A percentile compares a stretch with the other conserved stretches of the same genome.
These are phyloP conservation scores for Archocentrus centrarchus DNA, from an alignment of 2,113 vertebrate genomes.

Conservation along the genomic window DNA sequence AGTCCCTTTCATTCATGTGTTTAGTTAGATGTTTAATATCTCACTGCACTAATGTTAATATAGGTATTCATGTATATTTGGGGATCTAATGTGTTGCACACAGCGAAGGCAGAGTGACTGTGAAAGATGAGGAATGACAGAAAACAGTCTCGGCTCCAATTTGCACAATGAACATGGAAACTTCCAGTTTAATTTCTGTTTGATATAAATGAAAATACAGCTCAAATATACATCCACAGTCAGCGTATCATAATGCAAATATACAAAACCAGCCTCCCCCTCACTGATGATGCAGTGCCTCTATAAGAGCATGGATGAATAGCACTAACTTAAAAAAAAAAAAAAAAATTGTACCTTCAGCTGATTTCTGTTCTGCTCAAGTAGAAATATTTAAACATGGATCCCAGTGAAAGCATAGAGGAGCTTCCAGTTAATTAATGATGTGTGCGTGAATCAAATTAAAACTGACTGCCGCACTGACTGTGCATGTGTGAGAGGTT, in stretches of 20 bases:
- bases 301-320: not conserved
- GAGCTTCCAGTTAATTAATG: constrained; percentile 48
- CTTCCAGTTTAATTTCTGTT: not conserved
- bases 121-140: not conserved
- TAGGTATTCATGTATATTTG: constrained; percentile 14
- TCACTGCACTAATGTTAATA: not conserved
- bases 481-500: constrained; percentile 4
- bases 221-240: not conserved
- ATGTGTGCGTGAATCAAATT: constrained; percentile 20
- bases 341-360: not conserved
- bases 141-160: not conserved
- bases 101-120: not conserved
- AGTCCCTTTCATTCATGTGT: constrained; percentile 28
- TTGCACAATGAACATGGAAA: not conserved
- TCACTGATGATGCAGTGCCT: not conserved
- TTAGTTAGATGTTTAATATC: constrained; percentile 19
- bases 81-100: not conserved
- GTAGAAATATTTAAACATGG: constrained; percentile 24
- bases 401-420: constrained; percentile 19
- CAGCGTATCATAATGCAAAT: not conserved
- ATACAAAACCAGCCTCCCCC: not conserved
- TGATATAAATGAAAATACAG: not conserved
- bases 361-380: constrained; percentile 6
- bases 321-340: not conserved
- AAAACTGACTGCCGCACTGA: constrained; percentile 28